Conservation (phyloP, 2,797 vertebrate genomes). For the Parauchenoglanis punctatus region DNA sequence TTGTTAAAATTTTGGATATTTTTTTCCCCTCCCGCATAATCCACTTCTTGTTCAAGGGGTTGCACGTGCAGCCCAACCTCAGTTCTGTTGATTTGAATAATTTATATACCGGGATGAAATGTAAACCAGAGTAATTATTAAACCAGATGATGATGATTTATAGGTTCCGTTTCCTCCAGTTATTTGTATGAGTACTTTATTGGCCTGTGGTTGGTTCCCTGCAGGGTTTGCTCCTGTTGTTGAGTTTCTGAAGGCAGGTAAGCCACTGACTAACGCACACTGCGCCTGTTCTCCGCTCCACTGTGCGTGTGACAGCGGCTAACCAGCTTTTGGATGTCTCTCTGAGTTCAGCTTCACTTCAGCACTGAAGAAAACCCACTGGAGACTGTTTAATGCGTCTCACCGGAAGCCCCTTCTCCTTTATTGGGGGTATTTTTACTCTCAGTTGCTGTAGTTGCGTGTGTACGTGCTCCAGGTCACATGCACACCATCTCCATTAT, state of each 20-base stretch:
- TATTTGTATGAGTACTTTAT: neutral
- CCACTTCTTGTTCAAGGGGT: neutral
- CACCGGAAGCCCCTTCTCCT: constrained; percentile 19
- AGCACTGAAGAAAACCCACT: constrained; percentile 26
- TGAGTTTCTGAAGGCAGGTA: constrained; percentile 89
- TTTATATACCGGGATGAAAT: neutral
- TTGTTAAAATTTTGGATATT: neutral
- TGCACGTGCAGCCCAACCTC: neutral
- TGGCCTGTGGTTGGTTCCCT: constrained; percentile 33
- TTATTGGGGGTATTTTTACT: neutral
- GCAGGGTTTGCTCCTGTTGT: neutral
- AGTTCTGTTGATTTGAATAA: neutral
- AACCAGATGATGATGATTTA: neutral
- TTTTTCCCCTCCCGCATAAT: neutral
- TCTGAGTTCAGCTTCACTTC: constrained; percentile 46
- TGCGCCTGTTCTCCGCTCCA: constrained; percentile 89
- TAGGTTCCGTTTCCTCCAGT: too few relatives aligned
- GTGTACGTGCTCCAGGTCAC: constrained; percentile 47
- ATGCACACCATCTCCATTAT: neutral
- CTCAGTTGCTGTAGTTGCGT: neutral
- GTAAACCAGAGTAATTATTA: neutral
- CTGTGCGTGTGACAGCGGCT: constrained; percentile 99
- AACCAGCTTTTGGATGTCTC: constrained; percentile 91
- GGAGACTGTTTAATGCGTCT: neutral
- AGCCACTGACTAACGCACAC: constrained; percentile 99